phyloP scores from a whole-genome alignment of 2,113 vertebrate species.

The Anas platyrhynchos region DNA sequence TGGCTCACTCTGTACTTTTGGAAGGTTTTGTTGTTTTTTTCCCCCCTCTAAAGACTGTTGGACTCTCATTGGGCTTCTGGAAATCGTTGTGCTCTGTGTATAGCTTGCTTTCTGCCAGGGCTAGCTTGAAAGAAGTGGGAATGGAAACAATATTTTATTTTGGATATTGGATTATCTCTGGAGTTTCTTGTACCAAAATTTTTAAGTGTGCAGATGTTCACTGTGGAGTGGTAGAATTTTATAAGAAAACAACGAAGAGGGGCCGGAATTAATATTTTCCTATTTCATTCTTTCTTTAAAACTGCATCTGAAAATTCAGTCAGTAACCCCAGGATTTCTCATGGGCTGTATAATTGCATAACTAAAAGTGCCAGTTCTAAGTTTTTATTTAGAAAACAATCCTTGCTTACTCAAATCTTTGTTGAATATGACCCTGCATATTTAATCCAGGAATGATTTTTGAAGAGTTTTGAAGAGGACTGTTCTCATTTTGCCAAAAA shows the following conservation, averaged over 20 bases:
- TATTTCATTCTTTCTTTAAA: slow-evolving; percentile 61
- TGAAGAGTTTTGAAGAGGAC: neutral
- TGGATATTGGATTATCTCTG: neutral
- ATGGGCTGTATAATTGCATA: neutral
- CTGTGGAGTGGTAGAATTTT: neutral
- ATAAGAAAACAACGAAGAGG: neutral
- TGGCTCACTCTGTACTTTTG: slow-evolving; percentile 57
- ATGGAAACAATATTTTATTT: slow-evolving; percentile 5
- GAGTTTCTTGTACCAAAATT: neutral
- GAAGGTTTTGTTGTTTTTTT: neutral
- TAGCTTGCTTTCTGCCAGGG: slow-evolving; percentile 53
- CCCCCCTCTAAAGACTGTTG: neutral
- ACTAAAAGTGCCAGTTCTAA: neutral
- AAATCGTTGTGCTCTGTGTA: slow-evolving; percentile 46
- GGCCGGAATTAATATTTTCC: slow-evolving; percentile 58
- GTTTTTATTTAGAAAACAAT: neutral
- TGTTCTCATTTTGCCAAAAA: neutral
- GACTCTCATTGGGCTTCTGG: neutral
- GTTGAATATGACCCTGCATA: neutral
- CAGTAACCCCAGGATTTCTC: neutral
- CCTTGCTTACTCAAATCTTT: neutral
- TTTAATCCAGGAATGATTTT: neutral
- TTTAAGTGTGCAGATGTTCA: neutral
- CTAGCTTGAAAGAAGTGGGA: slow-evolving; percentile 25
- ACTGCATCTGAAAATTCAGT: neutral